phyloP scores from a whole-genome alignment of 2,113 vertebrate species.

The Larimichthys polyactis region DNA sequence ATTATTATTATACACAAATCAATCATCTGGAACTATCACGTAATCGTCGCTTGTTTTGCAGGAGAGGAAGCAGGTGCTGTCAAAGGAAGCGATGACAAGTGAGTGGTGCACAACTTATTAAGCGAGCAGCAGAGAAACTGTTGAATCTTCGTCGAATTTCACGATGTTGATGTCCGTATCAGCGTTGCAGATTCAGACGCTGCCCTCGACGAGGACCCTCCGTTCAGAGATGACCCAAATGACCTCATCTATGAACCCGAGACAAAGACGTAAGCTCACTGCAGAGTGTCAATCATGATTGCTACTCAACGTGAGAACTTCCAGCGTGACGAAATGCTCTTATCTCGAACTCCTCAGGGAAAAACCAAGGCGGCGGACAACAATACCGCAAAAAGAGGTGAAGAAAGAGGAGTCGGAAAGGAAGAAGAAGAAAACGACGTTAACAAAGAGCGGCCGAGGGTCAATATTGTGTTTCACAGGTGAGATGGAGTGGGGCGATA shows the following conservation, averaged over 20 bases:
- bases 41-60: background rate
- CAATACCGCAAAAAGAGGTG: slow-evolving; percentile 76
- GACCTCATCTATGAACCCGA: slow-evolving; percentile 88
- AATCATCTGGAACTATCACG: background rate
- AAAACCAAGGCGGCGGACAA: slow-evolving; percentile 83
- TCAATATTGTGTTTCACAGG: background rate
- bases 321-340: background rate
- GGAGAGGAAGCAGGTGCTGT: slow-evolving; percentile 15
- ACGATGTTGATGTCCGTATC: slow-evolving; percentile 31
- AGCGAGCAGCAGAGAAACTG: background rate
- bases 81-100: slow-evolving; percentile 34
- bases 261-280: slow-evolving; percentile 82
- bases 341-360: slow-evolving; percentile 72
- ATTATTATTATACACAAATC: background rate
- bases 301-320: background rate
- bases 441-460: slow-evolving; percentile 13
- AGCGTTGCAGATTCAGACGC: slow-evolving; percentile 79
- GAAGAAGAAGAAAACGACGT: slow-evolving; percentile 78
- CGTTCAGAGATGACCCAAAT: slow-evolving; percentile 89
- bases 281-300: background rate
- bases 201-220: slow-evolving; percentile 85
- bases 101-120: slow-evolving; percentile 14
- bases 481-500: background rate
- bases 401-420: slow-evolving; percentile 85
- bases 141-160: too few relatives aligned